Evolutionary conservation across 2,888 invertebrate genomes (phyloP).

Genomic region (Hydropsyche betteni): DNA sequence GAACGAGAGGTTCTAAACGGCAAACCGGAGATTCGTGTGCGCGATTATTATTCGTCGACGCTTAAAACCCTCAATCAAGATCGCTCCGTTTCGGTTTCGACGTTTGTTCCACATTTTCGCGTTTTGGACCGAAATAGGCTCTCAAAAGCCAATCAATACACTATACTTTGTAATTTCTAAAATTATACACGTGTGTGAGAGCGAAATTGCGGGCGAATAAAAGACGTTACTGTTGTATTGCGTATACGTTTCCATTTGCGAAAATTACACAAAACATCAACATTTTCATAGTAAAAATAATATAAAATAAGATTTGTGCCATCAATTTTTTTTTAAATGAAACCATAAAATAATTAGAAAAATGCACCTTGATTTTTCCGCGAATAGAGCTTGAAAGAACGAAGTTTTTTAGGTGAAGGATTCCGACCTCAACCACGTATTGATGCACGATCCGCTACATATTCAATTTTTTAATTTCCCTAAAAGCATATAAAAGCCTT

Average conservation of each 20-base stretch:
- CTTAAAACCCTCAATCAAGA: conserved; percentile 34
- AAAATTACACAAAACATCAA: too few species aligned
- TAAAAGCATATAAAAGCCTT: conserved; percentile 31
- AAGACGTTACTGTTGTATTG: too few species aligned
- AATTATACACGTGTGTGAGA: background rate
- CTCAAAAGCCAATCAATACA: conserved; percentile 26
- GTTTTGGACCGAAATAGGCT: conserved; percentile 35
- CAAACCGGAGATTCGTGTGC: conserved; percentile 28
- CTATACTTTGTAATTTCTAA: conserved; percentile 13
- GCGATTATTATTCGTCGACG: conserved; percentile 26
- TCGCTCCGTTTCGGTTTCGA: conserved; percentile 39
- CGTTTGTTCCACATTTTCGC: conserved; percentile 33
- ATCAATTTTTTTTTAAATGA: too few species aligned
- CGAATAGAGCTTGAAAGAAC: too few species aligned
- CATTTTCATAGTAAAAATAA: too few species aligned
- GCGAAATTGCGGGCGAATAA: too few species aligned
- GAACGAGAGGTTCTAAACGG: conserved; percentile 11
- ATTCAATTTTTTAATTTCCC: conserved; percentile 33
- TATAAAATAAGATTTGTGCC: too few species aligned
- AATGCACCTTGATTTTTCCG: too few species aligned
- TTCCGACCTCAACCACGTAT: too few species aligned
- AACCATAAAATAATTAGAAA: too few species aligned
- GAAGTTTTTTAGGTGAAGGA: too few species aligned
- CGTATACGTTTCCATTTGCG: too few species aligned
- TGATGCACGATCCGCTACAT: background rate